Percentiles rank a stretch among this genome's conserved stretches.
Conservation (phyloP, 2,797 vertebrate species). For the Malacoraja senta region DNA sequence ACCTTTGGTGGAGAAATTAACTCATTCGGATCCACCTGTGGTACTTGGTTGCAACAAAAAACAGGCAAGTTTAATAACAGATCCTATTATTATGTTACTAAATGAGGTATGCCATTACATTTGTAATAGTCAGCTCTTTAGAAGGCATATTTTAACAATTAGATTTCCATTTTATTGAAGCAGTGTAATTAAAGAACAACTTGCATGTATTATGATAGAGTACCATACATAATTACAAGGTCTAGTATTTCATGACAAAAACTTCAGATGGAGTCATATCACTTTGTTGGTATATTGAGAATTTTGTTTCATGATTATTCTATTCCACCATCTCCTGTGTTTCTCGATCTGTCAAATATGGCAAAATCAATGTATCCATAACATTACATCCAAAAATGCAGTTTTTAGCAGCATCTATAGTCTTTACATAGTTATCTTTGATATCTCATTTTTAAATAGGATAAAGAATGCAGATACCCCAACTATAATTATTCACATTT, state of each 20-base stretch:
- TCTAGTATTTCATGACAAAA: not conserved
- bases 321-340: not conserved
- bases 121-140: not conserved
- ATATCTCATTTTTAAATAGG: not conserved
- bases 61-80: not conserved
- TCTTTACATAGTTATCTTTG: not conserved
- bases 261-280: not conserved
- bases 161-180: not conserved
- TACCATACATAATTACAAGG: not conserved
- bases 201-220: not conserved
- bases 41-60: conserved; percentile 44
- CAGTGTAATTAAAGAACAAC: no score
- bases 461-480: no score
- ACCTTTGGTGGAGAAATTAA: conserved; percentile 44
- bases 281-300: not conserved
- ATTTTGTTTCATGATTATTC: not conserved
- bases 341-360: not conserved
- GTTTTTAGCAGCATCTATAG: not conserved
- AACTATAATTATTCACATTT: no score
- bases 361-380: not conserved
- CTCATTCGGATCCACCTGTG: conserved; percentile 43
- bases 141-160: not conserved
- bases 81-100: not conserved
- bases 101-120: not conserved
- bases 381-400: not conserved